These are phyloP conservation scores for Rhinoraja longicauda DNA, from an alignment of 2,797 vertebrate species.

Conservation along the genomic window DNA sequence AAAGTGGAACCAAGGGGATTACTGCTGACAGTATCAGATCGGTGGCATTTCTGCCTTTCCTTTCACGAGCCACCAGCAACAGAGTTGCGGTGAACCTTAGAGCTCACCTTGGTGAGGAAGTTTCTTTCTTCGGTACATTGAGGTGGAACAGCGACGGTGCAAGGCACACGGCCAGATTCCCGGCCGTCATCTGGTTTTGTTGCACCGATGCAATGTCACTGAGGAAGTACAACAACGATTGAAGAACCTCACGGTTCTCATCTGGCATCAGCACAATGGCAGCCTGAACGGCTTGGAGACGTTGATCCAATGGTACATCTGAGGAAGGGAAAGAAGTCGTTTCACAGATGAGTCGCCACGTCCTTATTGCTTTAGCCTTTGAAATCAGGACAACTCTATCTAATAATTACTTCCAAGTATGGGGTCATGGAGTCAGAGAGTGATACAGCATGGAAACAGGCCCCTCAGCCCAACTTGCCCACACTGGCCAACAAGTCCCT, in stretches of 20 bases:
- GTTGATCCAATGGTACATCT: constrained; percentile 72
- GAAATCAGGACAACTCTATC: background rate
- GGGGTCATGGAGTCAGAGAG: too few species aligned
- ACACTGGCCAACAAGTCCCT: too few species aligned
- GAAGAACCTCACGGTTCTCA: constrained; percentile 76
- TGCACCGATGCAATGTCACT: constrained; percentile 71
- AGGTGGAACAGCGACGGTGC: constrained; percentile 79
- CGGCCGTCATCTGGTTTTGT: constrained; percentile 77
- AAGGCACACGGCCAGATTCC: constrained; percentile 74
- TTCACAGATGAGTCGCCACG: background rate
- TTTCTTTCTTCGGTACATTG: constrained; percentile 72
- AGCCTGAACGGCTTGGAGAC: constrained; percentile 65
- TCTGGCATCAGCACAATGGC: constrained; percentile 70
- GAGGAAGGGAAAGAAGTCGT: constrained; percentile 32
- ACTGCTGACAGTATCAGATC: background rate
- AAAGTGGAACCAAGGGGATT: background rate
- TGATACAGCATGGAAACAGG: too few species aligned
- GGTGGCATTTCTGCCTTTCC: background rate
- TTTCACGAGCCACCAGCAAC: background rate
- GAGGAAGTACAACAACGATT: constrained; percentile 77
- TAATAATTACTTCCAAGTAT: background rate
- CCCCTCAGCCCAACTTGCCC: too few species aligned
- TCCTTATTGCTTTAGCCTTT: background rate
- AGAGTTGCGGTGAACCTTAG: background rate
- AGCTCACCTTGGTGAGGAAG: constrained; percentile 64